Conservation (phyloP, 2,888 invertebrate genomes). For the Gryllus longicercus region DNA sequence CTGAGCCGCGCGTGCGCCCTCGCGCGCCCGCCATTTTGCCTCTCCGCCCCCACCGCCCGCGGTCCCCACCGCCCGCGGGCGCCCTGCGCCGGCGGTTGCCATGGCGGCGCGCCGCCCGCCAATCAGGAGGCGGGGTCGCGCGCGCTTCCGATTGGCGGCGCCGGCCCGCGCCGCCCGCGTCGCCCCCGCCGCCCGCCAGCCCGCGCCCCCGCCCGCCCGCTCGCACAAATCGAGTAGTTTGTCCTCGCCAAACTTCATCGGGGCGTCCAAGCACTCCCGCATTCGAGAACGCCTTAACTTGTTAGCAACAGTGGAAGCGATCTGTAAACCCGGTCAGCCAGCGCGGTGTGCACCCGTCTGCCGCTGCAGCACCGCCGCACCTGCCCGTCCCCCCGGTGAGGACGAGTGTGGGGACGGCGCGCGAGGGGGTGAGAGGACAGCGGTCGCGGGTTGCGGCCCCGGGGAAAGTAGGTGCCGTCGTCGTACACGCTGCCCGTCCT, state of each 20-base stretch:
- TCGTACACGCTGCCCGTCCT: too few species aligned
- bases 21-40: constrained; percentile 30
- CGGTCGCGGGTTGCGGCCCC: too few species aligned
- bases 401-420: too few species aligned
- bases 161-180: not conserved
- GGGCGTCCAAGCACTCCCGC: not conserved
- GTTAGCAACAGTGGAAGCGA: not conserved
- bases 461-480: too few species aligned
- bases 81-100: constrained; percentile 34
- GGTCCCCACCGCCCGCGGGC: constrained; percentile 21
- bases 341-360: too few species aligned
- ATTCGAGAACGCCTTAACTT: not conserved
- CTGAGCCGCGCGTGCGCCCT: not conserved
- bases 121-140: too few species aligned
- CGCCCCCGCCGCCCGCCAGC: constrained; percentile 19
- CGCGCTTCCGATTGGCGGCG: too few species aligned
- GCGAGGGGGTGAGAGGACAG: too few species aligned
- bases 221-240: constrained; percentile 10
- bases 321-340: too few species aligned
- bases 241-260: not conserved
- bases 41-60: constrained; percentile 26
- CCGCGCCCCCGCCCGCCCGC: constrained; percentile 26
- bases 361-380: too few species aligned
- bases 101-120: too few species aligned
- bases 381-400: too few species aligned